A percentile compares a stretch with the other conserved stretches of the same genome.
phyloP scores from a whole-genome alignment of 2,888 invertebrate species.

The Sarcophaga variegata region DNA sequence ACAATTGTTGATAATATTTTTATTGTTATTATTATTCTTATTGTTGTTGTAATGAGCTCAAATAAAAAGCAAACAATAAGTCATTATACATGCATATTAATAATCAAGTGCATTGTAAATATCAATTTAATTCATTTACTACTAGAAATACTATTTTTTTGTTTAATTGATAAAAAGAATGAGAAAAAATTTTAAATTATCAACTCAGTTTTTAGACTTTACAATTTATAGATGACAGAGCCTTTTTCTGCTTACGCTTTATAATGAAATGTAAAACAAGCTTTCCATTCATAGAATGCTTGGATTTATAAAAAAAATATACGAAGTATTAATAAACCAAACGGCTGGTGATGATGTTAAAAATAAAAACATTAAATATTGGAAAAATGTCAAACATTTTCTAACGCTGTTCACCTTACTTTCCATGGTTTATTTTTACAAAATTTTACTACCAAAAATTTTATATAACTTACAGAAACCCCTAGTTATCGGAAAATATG shows the following conservation, averaged over 20 bases:
- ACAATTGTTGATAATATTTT: slow-evolving; percentile 27
- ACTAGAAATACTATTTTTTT: neutral
- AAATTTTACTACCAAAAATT: no score
- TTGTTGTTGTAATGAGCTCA: slow-evolving; percentile 3
- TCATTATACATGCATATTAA: slow-evolving; percentile 13
- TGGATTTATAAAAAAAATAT: no score
- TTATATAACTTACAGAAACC: no score
- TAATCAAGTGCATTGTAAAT: slow-evolving; percentile 55
- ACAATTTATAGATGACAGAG: slow-evolving; percentile 49
- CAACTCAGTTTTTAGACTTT: slow-evolving; percentile 18
- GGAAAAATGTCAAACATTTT: no score
- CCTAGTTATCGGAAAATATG: no score
- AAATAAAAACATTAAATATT: no score
- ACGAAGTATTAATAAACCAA: no score
- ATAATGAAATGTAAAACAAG: neutral
- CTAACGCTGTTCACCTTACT: no score
- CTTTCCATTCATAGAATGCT: no score
- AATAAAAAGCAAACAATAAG: slow-evolving; percentile 3
- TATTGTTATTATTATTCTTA: slow-evolving; percentile 4
- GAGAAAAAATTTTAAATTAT: slow-evolving; percentile 17
- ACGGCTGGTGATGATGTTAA: no score
- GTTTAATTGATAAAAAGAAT: neutral
- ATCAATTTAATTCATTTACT: neutral
- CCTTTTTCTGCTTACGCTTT: neutral
- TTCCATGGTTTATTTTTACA: no score